Conservation (phyloP, 2,888 invertebrate genomes). For the Agrochola macilenta region DNA sequence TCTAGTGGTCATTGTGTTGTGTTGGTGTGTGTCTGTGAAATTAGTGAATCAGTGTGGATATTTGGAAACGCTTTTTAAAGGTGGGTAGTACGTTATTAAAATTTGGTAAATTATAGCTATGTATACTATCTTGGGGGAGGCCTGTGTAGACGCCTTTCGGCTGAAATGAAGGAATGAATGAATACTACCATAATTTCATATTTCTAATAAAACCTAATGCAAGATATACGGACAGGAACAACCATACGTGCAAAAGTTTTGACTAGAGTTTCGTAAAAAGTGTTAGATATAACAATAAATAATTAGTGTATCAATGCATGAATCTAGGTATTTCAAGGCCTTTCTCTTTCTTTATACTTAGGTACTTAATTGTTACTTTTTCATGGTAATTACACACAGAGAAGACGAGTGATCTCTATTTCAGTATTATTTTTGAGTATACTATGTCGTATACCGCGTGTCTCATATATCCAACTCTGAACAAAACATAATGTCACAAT, state of each 20-base stretch:
- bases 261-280: not conserved
- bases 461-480: conserved; percentile 6
- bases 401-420: not conserved
- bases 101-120: too few relatives aligned
- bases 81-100: conserved; percentile 4
- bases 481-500: conserved; percentile 10
- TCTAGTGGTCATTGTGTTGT: conserved; percentile 45
- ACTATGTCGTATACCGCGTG: conserved; percentile 1
- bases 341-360: conserved; percentile 39
- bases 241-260: not conserved
- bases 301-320: conserved; percentile 34
- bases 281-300: too few relatives aligned
- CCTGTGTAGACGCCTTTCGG: too few relatives aligned
- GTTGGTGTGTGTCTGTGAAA: conserved; percentile 45
- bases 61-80: conserved; percentile 25
- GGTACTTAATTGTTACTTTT: conserved; percentile 23
- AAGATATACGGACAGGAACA: not conserved
- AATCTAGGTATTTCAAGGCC: conserved; percentile 32
- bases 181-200: too few relatives aligned
- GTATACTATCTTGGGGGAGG: too few relatives aligned
- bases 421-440: not conserved
- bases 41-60: conserved; percentile 14
- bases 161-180: too few relatives aligned
- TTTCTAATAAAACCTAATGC: not conserved
- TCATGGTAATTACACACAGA: conserved; percentile 23